Evolutionary conservation across 2,113 vertebrate species (phyloP).

Genomic region (Neodon shergylaensis): DNA sequence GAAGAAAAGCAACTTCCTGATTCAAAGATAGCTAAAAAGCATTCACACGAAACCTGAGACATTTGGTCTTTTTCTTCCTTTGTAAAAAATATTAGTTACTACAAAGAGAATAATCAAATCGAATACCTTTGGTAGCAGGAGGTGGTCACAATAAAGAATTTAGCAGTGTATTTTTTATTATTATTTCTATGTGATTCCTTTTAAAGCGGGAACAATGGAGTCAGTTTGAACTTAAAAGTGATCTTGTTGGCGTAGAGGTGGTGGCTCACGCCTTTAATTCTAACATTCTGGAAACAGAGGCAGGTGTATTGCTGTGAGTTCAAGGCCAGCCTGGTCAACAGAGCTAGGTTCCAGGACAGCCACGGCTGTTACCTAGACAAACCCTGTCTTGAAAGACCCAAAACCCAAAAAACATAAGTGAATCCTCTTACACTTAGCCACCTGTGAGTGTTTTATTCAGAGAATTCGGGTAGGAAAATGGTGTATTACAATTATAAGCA

Average conservation of each 20-base stretch:
- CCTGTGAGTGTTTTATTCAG: conserved; percentile 39
- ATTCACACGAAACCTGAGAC: conserved; percentile 12
- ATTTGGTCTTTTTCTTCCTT: background rate
- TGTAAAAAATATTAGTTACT: conserved; percentile 9
- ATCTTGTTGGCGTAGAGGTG: background rate
- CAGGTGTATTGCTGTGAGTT: too few relatives aligned
- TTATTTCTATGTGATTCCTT: conserved; percentile 9
- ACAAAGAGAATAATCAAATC: conserved; percentile 42
- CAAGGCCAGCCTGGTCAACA: too few relatives aligned
- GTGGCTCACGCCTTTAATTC: too few relatives aligned
- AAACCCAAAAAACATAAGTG: too few relatives aligned
- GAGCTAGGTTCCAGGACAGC: too few relatives aligned
- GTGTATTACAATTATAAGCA: background rate
- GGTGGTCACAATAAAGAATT: conserved; percentile 20
- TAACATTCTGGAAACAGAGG: too few relatives aligned
- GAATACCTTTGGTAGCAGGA: background rate
- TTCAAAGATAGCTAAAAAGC: background rate
- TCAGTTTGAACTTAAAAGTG: background rate
- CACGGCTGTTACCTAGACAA: too few relatives aligned
- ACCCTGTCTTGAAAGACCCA: too few relatives aligned
- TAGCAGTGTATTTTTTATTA: background rate
- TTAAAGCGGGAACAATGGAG: background rate
- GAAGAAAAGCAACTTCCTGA: background rate
- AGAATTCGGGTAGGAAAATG: background rate
- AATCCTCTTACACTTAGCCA: background rate